Percentiles rank a stretch among this genome's conserved stretches.
These are phyloP conservation scores for Loris lydekkerianus DNA, from an alignment of 2,797 vertebrate species.

Conservation along the genomic window DNA sequence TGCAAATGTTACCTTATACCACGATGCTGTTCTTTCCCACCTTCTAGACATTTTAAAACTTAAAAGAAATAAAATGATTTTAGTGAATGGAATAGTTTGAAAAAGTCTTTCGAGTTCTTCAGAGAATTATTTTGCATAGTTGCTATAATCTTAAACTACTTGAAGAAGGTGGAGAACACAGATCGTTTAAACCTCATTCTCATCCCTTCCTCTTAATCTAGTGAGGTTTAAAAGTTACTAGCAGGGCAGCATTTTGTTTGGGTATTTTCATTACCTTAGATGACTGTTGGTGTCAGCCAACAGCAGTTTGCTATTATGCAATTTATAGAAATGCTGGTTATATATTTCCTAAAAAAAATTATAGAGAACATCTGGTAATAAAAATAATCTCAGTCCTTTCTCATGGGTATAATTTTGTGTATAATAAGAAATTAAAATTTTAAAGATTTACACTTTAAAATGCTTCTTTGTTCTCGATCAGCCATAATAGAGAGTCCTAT, in stretches of 20 bases:
- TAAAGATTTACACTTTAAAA: neutral
- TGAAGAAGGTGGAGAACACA: neutral
- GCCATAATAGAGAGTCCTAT: neutral
- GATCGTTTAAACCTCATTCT: neutral
- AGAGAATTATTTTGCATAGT: neutral
- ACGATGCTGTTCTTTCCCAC: neutral
- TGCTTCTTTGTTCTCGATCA: slow-evolving; percentile 33
- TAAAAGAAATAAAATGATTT: neutral
- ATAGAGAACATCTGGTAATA: neutral
- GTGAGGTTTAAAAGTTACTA: neutral
- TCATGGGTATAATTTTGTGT: neutral
- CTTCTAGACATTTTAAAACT: neutral
- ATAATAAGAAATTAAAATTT: neutral
- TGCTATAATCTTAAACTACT: neutral
- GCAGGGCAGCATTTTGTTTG: neutral
- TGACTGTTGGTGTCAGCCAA: neutral
- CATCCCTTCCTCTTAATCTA: neutral
- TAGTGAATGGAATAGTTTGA: neutral
- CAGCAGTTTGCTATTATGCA: neutral
- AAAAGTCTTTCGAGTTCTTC: slow-evolving; percentile 16
- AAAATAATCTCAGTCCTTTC: neutral
- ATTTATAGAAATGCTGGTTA: neutral
- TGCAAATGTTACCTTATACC: neutral
- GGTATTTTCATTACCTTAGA: neutral
- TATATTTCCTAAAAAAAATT: neutral